These are phyloP conservation scores for Orchestes rusci DNA, from an alignment of 2,888 invertebrate genomes.

Conservation along the genomic window DNA sequence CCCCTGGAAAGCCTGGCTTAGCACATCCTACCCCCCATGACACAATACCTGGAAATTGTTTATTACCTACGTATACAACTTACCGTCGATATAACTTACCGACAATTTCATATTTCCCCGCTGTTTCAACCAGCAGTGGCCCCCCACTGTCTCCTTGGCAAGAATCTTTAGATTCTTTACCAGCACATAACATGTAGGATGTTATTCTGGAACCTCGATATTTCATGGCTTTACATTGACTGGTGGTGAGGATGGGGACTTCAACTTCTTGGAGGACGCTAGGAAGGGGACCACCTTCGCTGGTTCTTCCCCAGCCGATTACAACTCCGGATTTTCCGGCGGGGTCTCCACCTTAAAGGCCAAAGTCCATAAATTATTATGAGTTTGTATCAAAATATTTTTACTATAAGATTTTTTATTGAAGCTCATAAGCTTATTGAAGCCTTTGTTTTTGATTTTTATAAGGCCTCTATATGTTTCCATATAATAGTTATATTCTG, in stretches of 20 bases:
- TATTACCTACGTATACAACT: too few relatives aligned
- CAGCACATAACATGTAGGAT: conserved; percentile 79
- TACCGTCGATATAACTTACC: too few relatives aligned
- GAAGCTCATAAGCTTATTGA: background rate
- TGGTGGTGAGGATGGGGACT: conserved; percentile 73
- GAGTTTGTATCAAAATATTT: background rate
- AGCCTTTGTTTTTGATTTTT: background rate
- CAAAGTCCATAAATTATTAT: background rate
- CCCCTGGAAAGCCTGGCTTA: conserved; percentile 65
- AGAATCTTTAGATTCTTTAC: conserved; percentile 72
- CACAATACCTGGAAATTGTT: too few relatives aligned
- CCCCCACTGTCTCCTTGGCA: conserved; percentile 88
- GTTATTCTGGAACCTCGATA: conserved; percentile 78
- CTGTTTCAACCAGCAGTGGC: conserved; percentile 67
- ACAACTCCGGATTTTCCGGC: conserved; percentile 69
- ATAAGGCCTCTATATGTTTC: background rate
- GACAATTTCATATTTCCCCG: conserved; percentile 71
- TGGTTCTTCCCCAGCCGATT: conserved; percentile 80
- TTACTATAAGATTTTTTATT: background rate
- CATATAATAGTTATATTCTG: too few relatives aligned
- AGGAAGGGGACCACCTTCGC: conserved; percentile 74
- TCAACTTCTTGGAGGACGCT: conserved; percentile 75
- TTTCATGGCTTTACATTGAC: conserved; percentile 75
- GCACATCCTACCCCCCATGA: conserved; percentile 82
- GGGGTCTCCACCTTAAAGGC: conserved; percentile 48